Evolutionary conservation across 2,113 vertebrate species (phyloP), one percentile per base, ranked within the genome.

Genomic region (Macrotus californicus): DNA sequence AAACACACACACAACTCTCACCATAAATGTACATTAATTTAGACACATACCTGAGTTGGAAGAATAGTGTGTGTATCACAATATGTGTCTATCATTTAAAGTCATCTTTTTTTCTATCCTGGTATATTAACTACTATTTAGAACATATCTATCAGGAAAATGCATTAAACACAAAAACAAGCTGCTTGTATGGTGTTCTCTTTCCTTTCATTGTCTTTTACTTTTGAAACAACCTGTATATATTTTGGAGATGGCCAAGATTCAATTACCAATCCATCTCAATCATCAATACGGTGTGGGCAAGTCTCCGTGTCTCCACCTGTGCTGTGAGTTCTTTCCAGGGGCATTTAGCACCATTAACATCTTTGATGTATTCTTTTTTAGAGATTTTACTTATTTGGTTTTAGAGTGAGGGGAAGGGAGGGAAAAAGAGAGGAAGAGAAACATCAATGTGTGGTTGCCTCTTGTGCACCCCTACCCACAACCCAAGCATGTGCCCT

Each of bases 221-320:
- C n/a, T 94, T 94, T 87, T 5, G 39, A 34, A n/a, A 85, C 3
- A 81, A 46, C 8, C 12, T 24, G 9, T 19, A 41, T 70, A 5
- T 66, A 46, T 61, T 92, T 89, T 69, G 34, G 11, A 83, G 22
- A 92, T 43, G 76, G 31, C 3, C n/a, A 92, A 73, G 36, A 39
- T 54, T 95, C 29, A 41, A 22, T 54, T 70, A 79, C 19, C 7
- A 46, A 52, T 5, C 7, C n/a, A 34, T 41, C 22, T 52, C 56
- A 85, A 36, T 64, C 31, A 29, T 8, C 0, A 2, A n/a, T 21
- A 52, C 9, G 0, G 12, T 50, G 14, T 24, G 36, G 69, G 41
- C 66, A 34, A 83, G 0, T 54, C 3, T 36, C 36, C 29, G 2
- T 3, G 4, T 56, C 21, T 3, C 13, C 22, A 12, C 0, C 0